These are phyloP conservation scores for Drosophila navojoa DNA, from an alignment of 1,140 invertebrate genomes.

Conservation along the genomic window DNA sequence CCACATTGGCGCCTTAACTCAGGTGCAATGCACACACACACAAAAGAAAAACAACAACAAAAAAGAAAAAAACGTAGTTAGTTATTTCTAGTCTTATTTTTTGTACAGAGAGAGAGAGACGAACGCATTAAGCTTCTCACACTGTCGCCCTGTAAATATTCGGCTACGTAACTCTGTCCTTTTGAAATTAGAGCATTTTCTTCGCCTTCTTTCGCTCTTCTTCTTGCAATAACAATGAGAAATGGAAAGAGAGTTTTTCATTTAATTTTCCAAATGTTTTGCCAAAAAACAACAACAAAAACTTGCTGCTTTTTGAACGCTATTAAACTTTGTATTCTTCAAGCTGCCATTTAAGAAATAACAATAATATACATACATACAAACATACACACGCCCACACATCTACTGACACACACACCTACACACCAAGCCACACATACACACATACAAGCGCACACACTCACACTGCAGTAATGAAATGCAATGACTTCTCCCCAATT, in stretches of 20 bases:
- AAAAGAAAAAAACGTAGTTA: conserved; percentile 43
- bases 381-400: conserved; percentile 22
- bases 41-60: neutral
- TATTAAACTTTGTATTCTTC: conserved; percentile 72
- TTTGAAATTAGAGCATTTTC: conserved; percentile 9
- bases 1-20: conserved; percentile 12
- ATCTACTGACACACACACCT: conserved; percentile 8
- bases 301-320: conserved; percentile 47
- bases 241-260: neutral
- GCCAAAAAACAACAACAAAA: neutral
- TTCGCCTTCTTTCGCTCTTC: neutral
- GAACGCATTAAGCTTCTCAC: conserved; percentile 33
- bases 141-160: conserved; percentile 68
- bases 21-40: neutral
- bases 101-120: conserved; percentile 45
- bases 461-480: conserved; percentile 47
- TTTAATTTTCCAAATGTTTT: neutral
- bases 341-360: conserved; percentile 67
- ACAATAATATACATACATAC: conserved; percentile 23
- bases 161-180: conserved; percentile 68
- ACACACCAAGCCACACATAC: conserved; percentile 12
- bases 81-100: conserved; percentile 76
- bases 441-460: conserved; percentile 26
- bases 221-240: neutral
- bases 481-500: conserved; percentile 57